Base-by-base conservation (phyloP, 2,113 vertebrate genomes). In the Ciconia boyciana region DNA sequence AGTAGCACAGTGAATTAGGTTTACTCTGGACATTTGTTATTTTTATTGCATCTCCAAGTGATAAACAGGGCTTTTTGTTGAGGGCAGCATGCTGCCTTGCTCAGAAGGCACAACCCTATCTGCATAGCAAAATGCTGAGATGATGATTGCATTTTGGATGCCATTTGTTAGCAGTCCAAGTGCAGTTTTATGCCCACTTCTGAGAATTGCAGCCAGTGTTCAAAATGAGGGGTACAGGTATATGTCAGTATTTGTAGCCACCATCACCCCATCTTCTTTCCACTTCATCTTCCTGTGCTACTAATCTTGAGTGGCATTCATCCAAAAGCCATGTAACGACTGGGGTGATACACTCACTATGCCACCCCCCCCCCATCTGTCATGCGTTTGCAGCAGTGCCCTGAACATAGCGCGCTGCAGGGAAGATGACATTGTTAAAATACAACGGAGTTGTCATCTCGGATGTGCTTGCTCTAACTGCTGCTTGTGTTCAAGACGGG, bases 1-100 rank as follows among this genome's bases (percentile, higher is more conserved):
- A 98, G 97, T 98, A 98, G 98, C 98, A 98, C 98, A 98, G 99
- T 99, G 99, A 99, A 99, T 98, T 98, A 98, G 98, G 98, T 99
- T 99, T 98, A 98, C 98, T 99, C 98, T 97, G 96, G 98, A 82
- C 98, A 98, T 98, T 98, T 97, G 97, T 98, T 98, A 98, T 98
- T 98, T 98, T 98, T 98, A 98, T 98, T 98, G 98, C 98, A 98
- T 98, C 96, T 98, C 97, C 92, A 98, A 98, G 98, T 98, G 98
- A 98, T 98, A 99, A 99, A 98, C 98, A 98, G 97, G 97, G 97
- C 97, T 98, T 97, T 98, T 97, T 96, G 95, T 90, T 49, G 96
- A 98, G 97, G 97, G 96, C 97, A 95, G 91, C 44, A 6, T 49
- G 49, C 90, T 90, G 93, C 96, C 95, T 96, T 96, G 58, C 96